Conservation (phyloP, 2,797 vertebrate genomes). For the Lagodon rhomboides region DNA sequence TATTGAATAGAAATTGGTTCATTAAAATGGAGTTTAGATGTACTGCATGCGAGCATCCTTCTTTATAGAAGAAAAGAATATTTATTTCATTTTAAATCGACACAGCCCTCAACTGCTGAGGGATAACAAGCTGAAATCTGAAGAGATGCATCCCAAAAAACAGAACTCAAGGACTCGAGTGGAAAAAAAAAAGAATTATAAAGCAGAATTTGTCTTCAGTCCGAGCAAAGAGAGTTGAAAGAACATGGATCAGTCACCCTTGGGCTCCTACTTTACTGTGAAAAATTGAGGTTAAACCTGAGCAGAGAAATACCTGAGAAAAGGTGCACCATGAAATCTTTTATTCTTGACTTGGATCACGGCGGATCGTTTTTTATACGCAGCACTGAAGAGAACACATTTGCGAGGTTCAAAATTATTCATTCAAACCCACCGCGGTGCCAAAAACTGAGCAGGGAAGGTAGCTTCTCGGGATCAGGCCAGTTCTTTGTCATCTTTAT, state of each 20-base stretch:
- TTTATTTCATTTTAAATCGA: not conserved
- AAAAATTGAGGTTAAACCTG: not conserved
- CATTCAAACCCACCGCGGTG: not conserved
- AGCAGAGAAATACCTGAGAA: not conserved
- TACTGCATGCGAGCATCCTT: not conserved
- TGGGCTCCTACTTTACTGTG: not conserved
- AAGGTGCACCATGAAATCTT: not conserved
- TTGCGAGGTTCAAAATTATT: slow-evolving; percentile 3
- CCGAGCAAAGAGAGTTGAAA: not conserved
- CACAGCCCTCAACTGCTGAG: not conserved
- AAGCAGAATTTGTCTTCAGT: not conserved
- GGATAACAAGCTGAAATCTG: not conserved
- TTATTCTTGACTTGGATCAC: not conserved
- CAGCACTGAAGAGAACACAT: not conserved
- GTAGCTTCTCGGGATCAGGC: not conserved
- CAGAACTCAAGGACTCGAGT: not conserved
- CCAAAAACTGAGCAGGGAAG: not conserved
- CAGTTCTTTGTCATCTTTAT: not conserved
- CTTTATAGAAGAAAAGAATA: not conserved
- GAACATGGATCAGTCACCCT: not conserved
- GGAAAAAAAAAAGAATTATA: not conserved
- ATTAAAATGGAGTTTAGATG: not conserved
- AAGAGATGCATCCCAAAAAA: not conserved
- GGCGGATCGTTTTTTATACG: not conserved
- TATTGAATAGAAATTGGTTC: not conserved